These are phyloP conservation scores for Paracanthobrama guichenoti DNA, from an alignment of 2,113 vertebrate genomes.

Conservation along the genomic window DNA sequence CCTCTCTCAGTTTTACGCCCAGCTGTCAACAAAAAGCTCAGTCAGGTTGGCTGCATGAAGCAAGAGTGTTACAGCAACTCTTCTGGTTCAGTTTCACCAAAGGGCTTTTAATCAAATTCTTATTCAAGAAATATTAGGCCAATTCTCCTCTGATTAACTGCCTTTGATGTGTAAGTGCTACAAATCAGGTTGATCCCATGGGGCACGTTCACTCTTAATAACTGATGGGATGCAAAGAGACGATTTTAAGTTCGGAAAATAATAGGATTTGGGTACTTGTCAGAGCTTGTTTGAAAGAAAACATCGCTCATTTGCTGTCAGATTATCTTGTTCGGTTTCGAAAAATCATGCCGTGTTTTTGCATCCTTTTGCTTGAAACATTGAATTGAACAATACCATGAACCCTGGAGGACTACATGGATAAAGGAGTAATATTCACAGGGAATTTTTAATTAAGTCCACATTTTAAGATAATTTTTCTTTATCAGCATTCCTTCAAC, in stretches of 20 bases:
- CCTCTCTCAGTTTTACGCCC: background rate
- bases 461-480: constrained; percentile 64
- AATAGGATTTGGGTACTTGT: constrained; percentile 33
- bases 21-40: constrained; percentile 36
- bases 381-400: constrained; percentile 39
- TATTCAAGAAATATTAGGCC: constrained; percentile 38
- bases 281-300: constrained; percentile 41
- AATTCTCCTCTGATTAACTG: constrained; percentile 40
- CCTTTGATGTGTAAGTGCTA: constrained; percentile 43
- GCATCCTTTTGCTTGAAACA: constrained; percentile 36
- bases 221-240: constrained; percentile 34
- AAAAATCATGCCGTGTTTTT: constrained; percentile 5
- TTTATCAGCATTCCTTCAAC: constrained; percentile 59
- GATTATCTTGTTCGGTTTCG: constrained; percentile 43
- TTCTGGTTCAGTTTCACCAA: constrained; percentile 18
- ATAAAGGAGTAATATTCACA: constrained; percentile 44
- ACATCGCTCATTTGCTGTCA: constrained; percentile 42
- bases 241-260: constrained; percentile 11
- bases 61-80: background rate
- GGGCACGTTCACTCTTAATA: constrained; percentile 44
- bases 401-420: constrained; percentile 52
- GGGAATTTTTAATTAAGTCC: constrained; percentile 59
- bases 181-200: constrained; percentile 52
- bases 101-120: background rate
- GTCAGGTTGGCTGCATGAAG: constrained; percentile 31